Evolutionary conservation across 1,140 invertebrate species (phyloP).

Genomic region (Notospermus geniculatus): DNA sequence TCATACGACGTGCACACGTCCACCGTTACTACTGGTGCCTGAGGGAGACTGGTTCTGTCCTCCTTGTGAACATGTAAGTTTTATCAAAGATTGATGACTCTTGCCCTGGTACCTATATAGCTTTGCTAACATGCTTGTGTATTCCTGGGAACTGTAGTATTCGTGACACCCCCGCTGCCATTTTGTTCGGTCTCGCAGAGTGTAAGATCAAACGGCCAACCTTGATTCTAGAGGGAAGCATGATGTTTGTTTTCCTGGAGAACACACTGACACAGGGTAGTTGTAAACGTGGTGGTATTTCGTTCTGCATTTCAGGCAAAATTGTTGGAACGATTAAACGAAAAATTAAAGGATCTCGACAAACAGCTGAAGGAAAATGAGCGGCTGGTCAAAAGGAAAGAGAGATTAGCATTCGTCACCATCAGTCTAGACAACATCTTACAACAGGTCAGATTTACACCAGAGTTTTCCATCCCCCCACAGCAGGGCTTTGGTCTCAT

Average conservation of each 20-base stretch:
- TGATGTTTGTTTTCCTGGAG: too few species aligned
- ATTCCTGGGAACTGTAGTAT: too few species aligned
- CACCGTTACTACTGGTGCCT: conserved; percentile 86
- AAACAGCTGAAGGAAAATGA: conserved; percentile 59
- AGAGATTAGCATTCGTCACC: conserved; percentile 72
- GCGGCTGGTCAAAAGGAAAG: conserved; percentile 63
- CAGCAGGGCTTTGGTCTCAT: too few species aligned
- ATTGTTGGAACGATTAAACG: conserved; percentile 62
- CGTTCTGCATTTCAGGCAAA: not conserved
- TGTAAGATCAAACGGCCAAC: too few species aligned
- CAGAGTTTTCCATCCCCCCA: too few species aligned
- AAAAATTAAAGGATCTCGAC: conserved; percentile 58
- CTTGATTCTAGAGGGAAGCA: too few species aligned
- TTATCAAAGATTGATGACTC: not conserved
- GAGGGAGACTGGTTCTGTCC: conserved; percentile 98
- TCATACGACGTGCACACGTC: conserved; percentile 89
- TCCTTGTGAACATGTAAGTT: conserved; percentile 79
- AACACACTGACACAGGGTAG: too few species aligned
- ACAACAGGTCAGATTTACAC: conserved; percentile 47
- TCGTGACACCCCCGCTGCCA: too few species aligned
- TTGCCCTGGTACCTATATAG: too few species aligned
- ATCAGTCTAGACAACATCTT: conserved; percentile 76
- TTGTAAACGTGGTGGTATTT: not conserved
- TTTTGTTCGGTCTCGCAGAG: too few species aligned
- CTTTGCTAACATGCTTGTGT: too few species aligned